Conservation (phyloP, 2,113 vertebrate genomes). For the Felis catus region F.catus_Fca126_mat1.0 CM031412.1:220704001-220704500, state of each 20-base stretch:
- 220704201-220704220: not conserved
- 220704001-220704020: not conserved
- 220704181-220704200: not conserved
- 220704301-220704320: not conserved
- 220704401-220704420: not conserved
- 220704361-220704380: not conserved
- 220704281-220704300: not conserved
- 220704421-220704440: not conserved
- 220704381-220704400: not conserved
- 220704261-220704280: not conserved
- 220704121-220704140: not conserved
- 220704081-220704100: not conserved
- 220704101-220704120: not conserved
- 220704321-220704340: not conserved
- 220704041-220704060: not conserved
- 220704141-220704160: not conserved
- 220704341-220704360: not conserved
- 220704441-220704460: not conserved
- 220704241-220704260: not conserved
- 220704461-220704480: not conserved
- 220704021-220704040: not conserved
- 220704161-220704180: not conserved
- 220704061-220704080: not conserved
- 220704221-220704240: not conserved
- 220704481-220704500: not conserved